Evolutionary conservation across 2,888 invertebrate species (phyloP).

Genomic region (Alcis repandata): DNA sequence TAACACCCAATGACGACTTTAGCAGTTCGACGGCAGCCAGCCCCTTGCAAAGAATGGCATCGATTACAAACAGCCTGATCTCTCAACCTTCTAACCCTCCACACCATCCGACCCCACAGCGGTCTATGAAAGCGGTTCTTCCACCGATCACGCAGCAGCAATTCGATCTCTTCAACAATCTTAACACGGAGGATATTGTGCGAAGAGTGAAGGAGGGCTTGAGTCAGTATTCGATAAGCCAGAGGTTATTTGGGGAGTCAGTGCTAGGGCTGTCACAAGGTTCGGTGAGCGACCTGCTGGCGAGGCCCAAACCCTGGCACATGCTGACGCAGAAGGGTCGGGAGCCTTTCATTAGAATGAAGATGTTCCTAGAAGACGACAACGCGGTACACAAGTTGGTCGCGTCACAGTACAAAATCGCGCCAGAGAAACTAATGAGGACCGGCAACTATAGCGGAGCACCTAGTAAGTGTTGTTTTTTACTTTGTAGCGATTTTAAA

Average conservation of each 20-base stretch:
- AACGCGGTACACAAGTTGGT: constrained; percentile 98
- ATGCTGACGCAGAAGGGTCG: constrained; percentile 99
- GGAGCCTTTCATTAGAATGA: constrained; percentile 99
- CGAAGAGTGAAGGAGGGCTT: constrained; percentile 97
- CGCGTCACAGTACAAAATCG: constrained; percentile 99
- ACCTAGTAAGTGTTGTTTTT: constrained; percentile 89
- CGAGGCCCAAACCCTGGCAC: constrained; percentile 99
- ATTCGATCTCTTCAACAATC: constrained; percentile 98
- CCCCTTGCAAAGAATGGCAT: constrained; percentile 98
- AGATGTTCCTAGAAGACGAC: constrained; percentile 98
- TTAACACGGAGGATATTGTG: constrained; percentile 99
- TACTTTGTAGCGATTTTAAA: not conserved
- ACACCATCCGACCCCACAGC: constrained; percentile 93
- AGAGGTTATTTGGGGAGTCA: constrained; percentile 98
- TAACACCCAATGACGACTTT: constrained; percentile 93
- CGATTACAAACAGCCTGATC: constrained; percentile 98
- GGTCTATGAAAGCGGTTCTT: constrained; percentile 97
- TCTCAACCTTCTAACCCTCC: constrained; percentile 95
- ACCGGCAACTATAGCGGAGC: constrained; percentile 96
- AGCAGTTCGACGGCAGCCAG: constrained; percentile 94
- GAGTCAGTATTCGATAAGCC: constrained; percentile 98
- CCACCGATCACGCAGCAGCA: constrained; percentile 99
- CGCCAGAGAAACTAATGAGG: constrained; percentile 98
- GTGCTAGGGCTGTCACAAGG: constrained; percentile 99
- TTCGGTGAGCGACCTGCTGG: constrained; percentile 98